Evolutionary conservation across 2,797 vertebrate species (phyloP), one percentile per base, ranked within the genome.

Genomic region (Hozukius guyotensis): DNA sequence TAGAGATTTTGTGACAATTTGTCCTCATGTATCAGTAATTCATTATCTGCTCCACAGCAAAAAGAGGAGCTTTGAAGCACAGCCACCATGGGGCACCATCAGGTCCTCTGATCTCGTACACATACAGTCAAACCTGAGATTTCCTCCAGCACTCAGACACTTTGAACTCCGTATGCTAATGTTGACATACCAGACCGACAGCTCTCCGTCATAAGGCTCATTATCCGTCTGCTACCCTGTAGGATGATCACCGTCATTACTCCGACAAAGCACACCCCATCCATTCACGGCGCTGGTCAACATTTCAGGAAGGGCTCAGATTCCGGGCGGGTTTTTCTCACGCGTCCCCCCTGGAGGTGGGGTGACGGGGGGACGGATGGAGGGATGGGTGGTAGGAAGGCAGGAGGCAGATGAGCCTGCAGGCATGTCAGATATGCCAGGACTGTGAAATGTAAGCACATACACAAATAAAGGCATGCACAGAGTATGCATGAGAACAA

Each of bases 281-380:
- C 57, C 71, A 31, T 56, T 82, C 68, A 78, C 18, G 2, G 18
- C 1, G 52, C 49, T 56, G 74, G 34, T 74, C 84, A 63, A 66
- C 82, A 72, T 90, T 84, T 89, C 59, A 85, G 85, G 77, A 87
- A 89, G 80, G 69, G 55, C 72, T 87, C 81, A 4, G 85, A 89
- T 92, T 92, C 85, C 85, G 77, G 63, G 14, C 60, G 1, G 56
- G 25, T 31, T 84, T 85, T 84, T 89, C 77, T 91, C 85, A 85
- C 24, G 3, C 18, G 49, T 78, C 72, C 86, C 76, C 84, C 66
- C 34, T 2, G 24, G 55, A 18, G 42, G 14, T 16, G 38, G 38
- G 24, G 55, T 20, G 57, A 63, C 46, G 20, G 8, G 59, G 42
- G 75, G 61, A 53, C 24, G 24, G 71, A 64, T 3, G 4, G 65